Percentiles rank a stretch among this genome's conserved stretches.
Evolutionary conservation across 2,888 invertebrate genomes (phyloP).

Genomic region (Drosophila peninsularis): DNA sequence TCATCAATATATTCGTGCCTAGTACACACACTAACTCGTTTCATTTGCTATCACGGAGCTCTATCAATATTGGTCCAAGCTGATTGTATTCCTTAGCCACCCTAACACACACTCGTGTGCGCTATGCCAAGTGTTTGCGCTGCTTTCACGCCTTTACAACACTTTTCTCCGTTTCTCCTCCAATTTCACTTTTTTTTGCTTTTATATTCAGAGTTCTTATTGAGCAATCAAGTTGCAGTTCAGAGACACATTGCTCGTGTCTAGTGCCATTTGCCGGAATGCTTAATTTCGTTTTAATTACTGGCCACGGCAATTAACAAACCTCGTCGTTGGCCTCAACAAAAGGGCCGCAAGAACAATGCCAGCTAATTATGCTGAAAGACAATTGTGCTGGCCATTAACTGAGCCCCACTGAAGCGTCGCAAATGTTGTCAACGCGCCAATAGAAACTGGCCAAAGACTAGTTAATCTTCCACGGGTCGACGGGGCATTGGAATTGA

Average conservation of each 20-base stretch:
- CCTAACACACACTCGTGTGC: conserved; percentile 28
- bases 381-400: conserved; percentile 30
- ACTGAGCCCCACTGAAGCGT: conserved; percentile 34
- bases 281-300: conserved; percentile 74
- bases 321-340: conserved; percentile 11
- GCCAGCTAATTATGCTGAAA: conserved; percentile 39
- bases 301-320: conserved; percentile 38
- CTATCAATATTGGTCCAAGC: conserved; percentile 44
- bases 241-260: conserved; percentile 14
- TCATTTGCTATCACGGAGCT: conserved; percentile 29
- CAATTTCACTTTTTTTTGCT: not conserved
- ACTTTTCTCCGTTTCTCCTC: not conserved
- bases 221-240: conserved; percentile 45
- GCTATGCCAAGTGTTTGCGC: conserved; percentile 46
- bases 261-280: conserved; percentile 28
- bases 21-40: not conserved
- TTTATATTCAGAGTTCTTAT: conserved; percentile 44
- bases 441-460: conserved; percentile 18
- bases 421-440: conserved; percentile 36
- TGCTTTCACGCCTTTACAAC: conserved; percentile 58
- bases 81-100: conserved; percentile 25
- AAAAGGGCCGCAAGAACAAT: conserved; percentile 23
- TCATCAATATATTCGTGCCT: not conserved
- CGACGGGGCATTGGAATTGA: not conserved
- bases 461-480: conserved; percentile 15